Evolutionary conservation across 2,888 invertebrate genomes (phyloP).

Genomic region (Nomada lathburiana): DNA sequence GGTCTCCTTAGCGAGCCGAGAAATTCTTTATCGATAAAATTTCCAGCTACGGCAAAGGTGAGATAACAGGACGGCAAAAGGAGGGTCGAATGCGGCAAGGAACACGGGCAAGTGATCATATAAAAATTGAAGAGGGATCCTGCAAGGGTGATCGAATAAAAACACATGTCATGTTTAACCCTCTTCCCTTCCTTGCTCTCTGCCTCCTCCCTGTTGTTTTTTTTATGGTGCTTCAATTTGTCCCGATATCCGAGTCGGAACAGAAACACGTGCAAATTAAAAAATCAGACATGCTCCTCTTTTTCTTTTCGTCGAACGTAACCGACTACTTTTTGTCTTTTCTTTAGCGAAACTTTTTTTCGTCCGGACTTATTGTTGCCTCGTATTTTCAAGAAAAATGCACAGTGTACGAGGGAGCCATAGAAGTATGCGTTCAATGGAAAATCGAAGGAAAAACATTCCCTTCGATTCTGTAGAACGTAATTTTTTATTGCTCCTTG

Average conservation of each 20-base stretch:
- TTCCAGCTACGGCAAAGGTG: constrained; percentile 6
- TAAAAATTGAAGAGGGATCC: constrained; percentile 34
- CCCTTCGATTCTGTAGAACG: not conserved
- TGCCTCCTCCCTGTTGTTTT: not conserved
- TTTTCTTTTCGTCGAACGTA: not conserved
- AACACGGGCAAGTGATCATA: constrained; percentile 17
- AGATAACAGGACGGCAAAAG: constrained; percentile 13
- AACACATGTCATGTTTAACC: constrained; percentile 46
- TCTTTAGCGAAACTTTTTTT: not conserved
- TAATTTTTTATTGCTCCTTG: not conserved
- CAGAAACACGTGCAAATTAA: constrained; percentile 15
- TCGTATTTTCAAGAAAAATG: not conserved
- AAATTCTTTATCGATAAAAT: constrained; percentile 13
- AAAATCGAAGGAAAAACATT: not conserved
- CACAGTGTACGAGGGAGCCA: not conserved
- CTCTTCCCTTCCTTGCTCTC: not conserved
- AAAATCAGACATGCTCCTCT: constrained; percentile 8
- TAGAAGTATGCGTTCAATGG: not conserved
- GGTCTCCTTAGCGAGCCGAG: too few relatives aligned
- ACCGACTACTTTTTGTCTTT: not conserved
- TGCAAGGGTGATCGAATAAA: constrained; percentile 31
- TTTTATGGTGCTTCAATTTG: not conserved
- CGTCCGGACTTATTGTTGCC: too few relatives aligned
- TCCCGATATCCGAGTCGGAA: not conserved
- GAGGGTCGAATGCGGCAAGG: not conserved